Evolutionary conservation across 2,113 vertebrate species (phyloP), one percentile per base, ranked within the genome.

Genomic region (Danionella cerebrum): DNA sequence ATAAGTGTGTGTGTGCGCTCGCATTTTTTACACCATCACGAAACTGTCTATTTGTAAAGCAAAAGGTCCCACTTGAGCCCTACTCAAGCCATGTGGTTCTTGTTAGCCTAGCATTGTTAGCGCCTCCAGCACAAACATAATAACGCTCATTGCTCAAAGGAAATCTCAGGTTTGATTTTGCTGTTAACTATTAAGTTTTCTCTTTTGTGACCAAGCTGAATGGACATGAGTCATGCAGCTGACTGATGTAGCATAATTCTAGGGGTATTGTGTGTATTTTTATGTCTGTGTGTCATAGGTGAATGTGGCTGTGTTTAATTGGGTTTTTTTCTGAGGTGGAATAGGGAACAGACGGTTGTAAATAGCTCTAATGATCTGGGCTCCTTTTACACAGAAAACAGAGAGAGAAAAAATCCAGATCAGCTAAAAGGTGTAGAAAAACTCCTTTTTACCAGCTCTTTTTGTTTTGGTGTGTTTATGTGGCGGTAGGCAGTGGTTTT

Each of bases 331-430:
- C 29, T 33, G 29, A 33, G 29, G 29, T 33, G 9, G 9, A 33
- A 6, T 33, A 9, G 29, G 74, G 45, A 63, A 64, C 27, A 62
- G 58, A 71, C 39, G 3, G 64, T 22, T 78, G 79, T 84, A 79
- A 80, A 71, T 67, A 76, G 29, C 75, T 80, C 78, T 82, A 84
- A 84, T 83, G 78, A 82, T 71, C 71, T 68, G 67, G 67, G 78
- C 78, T 78, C n/a, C n/a, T n/a, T n/a, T n/a, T n/a, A 76, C 76
- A 76, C 70, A 70, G 65, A 70, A 72, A 69, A 63, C 39, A 58
- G 65, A 62, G 29, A 4, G 57, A 58, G 68, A 63, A 31, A 50
- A 29, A 47, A 69, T n/a, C 9, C 50, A 66, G 59, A 24, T 22
- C 24, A 25, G 24, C 38, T 57, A 47, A 55, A 18, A 68, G 47